phyloP scores from a whole-genome alignment of 2,113 vertebrate species.

The Mugil cephalus region DNA sequence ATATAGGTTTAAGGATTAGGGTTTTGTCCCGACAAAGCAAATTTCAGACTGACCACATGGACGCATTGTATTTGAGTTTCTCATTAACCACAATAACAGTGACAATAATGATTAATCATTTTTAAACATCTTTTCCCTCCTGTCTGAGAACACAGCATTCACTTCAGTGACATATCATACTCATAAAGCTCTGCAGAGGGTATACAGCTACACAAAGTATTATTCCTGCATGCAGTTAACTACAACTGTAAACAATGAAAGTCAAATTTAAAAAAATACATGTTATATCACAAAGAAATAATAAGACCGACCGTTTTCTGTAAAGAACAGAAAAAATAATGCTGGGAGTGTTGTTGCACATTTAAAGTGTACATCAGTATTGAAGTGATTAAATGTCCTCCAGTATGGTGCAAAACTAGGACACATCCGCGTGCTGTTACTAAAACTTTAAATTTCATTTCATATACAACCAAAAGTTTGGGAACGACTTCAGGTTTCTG shows the following conservation, averaged over 20 bases:
- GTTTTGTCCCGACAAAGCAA: neutral
- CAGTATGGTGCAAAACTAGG: too few relatives aligned
- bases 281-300: neutral
- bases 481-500: too few relatives aligned
- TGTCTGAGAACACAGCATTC: slow-evolving; percentile 3
- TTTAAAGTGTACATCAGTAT: too few relatives aligned
- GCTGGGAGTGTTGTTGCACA: too few relatives aligned
- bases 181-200: slow-evolving; percentile 18
- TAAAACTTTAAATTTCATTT: neutral
- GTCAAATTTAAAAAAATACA: too few relatives aligned
- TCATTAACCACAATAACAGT: slow-evolving; percentile 16
- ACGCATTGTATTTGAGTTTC: neutral
- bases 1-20: slow-evolving; percentile 14
- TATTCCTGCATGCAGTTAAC: neutral
- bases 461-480: too few relatives aligned
- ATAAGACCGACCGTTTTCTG: too few relatives aligned
- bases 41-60: slow-evolving; percentile 5
- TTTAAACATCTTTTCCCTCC: neutral
- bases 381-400: too few relatives aligned
- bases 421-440: too few relatives aligned
- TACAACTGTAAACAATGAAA: too few relatives aligned
- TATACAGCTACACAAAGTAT: neutral
- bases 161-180: slow-evolving; percentile 16
- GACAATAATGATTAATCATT: neutral
- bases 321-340: too few relatives aligned